Evolutionary conservation across 2,113 vertebrate species (phyloP).

Genomic region (Xerus inauris): DNA sequence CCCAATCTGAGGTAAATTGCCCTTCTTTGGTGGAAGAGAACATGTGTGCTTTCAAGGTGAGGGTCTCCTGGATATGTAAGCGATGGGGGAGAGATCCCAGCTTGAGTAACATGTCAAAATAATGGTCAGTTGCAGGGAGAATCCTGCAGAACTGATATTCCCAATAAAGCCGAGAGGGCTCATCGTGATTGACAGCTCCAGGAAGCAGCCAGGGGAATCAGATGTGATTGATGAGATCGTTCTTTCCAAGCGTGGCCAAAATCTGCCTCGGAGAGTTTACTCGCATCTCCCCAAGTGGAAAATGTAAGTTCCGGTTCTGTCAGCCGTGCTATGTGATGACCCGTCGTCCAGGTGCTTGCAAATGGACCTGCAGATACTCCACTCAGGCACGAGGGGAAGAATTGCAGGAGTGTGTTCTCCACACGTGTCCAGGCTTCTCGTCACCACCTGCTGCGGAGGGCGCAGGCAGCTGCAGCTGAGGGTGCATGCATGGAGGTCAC

Average conservation of each 20-base stretch:
- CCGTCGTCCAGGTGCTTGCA: not conserved
- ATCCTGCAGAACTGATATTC: not conserved
- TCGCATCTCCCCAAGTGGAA: not conserved
- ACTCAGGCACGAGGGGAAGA: not conserved
- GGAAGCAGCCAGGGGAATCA: not conserved
- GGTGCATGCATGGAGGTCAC: not conserved
- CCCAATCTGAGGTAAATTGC: not conserved
- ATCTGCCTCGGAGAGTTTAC: not conserved
- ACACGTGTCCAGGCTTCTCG: rapidly evolving
- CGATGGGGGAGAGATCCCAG: not conserved
- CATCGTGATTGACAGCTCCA: not conserved
- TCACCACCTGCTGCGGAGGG: not conserved
- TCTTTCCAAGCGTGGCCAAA: not conserved
- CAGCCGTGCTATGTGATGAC: not conserved
- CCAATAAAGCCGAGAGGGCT: not conserved
- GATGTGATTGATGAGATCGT: conserved; percentile 1
- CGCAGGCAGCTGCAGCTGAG: not conserved
- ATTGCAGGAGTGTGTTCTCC: not conserved
- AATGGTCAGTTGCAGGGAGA: not conserved
- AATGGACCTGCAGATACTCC: not conserved
- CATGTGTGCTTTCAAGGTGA: conserved; percentile 1
- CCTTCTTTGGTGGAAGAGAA: not conserved
- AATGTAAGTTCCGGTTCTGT: not conserved
- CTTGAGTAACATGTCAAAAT: conserved; percentile 11
- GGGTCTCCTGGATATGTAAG: not conserved